Evolutionary conservation across 2,888 invertebrate species (phyloP), one percentile per base, ranked within the genome.

Genomic region (Drosophila niveifrons): DNA sequence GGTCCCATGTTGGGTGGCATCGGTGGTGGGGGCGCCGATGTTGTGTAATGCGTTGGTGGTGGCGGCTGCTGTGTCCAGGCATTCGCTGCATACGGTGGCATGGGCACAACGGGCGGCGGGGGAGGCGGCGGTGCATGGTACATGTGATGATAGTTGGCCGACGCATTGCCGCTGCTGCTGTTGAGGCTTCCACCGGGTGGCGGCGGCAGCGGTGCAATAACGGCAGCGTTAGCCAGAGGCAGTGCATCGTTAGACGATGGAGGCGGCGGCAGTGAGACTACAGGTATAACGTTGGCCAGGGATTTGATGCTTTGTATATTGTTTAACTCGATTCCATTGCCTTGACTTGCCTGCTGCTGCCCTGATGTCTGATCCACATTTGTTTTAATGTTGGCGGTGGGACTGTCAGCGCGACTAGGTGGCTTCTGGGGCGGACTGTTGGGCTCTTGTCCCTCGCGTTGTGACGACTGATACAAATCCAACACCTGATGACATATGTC

Each of bases 401-500:
- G 92, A 1, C 95, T 96, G 1, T 96, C 96, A 1, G 91, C 91
- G 3, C 91, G 90, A 64, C 75, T 96, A 94, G 85, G 96, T 23
- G 94, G 93, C 43, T 93, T 91, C 34, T 94, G 91, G 0, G 95
- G 96, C 0, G 96, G 96, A 63, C 90, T 91, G 13, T 75, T 81
- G 0, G 79, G 64, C 31, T 89, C 90, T 62, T 96, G 95, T 0
- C 94, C 94, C 11, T 95, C 94, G 9, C 94, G 93, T 76, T 95
- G 94, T 55, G 94, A 94, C 72, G 96, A 94, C 81, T 96, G 95
- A 93, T 99, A 99, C 66, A 99, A 93, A 92, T 99, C 99, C 73
- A 99, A 92, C 10, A 97, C 97, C 94, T 97, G 98, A 93, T 99
- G 99, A 88, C 99, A 99, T 78, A 99, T 98, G 93, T 98, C 98